Percentiles rank a stretch among this genome's conserved stretches.
Evolutionary conservation across 2,888 invertebrate species (phyloP).

Genomic region (Heliconius aoede): DNA sequence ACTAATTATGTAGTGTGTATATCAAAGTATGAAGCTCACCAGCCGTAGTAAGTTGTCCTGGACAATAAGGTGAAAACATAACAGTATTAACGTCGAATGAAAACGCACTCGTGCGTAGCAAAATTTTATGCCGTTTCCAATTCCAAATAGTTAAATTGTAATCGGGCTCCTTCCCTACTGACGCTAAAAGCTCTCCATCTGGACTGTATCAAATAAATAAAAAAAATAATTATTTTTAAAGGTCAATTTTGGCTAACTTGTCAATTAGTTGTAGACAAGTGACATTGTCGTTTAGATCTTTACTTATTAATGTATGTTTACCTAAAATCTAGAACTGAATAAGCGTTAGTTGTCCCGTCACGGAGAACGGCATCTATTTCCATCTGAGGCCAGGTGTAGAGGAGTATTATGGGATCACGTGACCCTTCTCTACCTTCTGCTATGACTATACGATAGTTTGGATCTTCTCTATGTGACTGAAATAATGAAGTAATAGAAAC

Average conservation of each 20-base stretch:
- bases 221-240: not conserved
- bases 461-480: constrained; percentile 72
- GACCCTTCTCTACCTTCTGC: constrained; percentile 86
- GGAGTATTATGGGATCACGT: constrained; percentile 87
- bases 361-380: constrained; percentile 88
- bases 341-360: constrained; percentile 89
- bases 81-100: constrained; percentile 91
- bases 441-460: constrained; percentile 88
- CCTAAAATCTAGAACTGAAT: constrained; percentile 90
- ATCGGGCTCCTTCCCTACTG: constrained; percentile 94
- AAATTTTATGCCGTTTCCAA: constrained; percentile 90
- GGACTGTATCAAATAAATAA: constrained; percentile 81
- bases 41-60: constrained; percentile 90
- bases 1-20: not conserved
- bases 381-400: constrained; percentile 93
- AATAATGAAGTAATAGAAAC: constrained; percentile 7
- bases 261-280: not conserved
- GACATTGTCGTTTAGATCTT: not conserved
- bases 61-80: constrained; percentile 91
- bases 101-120: constrained; percentile 92
- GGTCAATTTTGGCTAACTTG: not conserved
- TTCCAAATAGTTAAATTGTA: constrained; percentile 95
- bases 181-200: constrained; percentile 90
- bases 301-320: constrained; percentile 54
- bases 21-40: constrained; percentile 73